Conservation (phyloP, 2,797 vertebrate species). For the Pseudomugil gertrudae region DNA sequence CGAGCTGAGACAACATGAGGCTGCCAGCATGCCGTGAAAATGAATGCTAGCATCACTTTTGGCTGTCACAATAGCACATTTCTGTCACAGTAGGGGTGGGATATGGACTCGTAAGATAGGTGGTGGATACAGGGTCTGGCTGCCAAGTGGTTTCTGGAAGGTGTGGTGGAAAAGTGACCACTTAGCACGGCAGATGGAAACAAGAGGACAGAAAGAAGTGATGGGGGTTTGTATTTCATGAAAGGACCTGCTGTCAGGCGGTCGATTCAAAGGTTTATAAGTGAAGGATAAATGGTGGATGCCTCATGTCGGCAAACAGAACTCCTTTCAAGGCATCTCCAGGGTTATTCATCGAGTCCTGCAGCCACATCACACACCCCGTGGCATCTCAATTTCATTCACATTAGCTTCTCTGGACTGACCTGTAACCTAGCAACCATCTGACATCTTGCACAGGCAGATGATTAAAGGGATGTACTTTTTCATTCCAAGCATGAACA, state of each 20-base stretch:
- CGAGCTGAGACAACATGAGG: constrained; percentile 39
- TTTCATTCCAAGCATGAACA: constrained; percentile 72
- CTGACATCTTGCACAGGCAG: constrained; percentile 64
- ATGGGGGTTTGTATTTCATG: not conserved
- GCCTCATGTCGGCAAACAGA: not conserved
- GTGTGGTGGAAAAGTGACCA: constrained; percentile 6
- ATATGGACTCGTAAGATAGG: constrained; percentile 26
- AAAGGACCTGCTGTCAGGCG: constrained; percentile 2
- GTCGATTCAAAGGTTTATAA: not conserved
- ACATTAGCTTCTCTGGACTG: constrained; percentile 67
- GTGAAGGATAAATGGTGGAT: not conserved
- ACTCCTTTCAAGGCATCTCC: constrained; percentile 7
- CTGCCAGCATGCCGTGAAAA: constrained; percentile 50
- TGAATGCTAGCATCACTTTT: constrained; percentile 22
- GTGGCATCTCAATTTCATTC: constrained; percentile 47
- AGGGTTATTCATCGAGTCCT: constrained; percentile 10
- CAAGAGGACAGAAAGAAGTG: not conserved
- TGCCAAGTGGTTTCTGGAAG: constrained; percentile 34
- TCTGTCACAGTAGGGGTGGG: constrained; percentile 19
- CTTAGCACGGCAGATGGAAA: not conserved
- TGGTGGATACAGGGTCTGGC: constrained; percentile 21
- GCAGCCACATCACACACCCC: constrained; percentile 34
- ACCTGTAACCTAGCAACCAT: constrained; percentile 86
- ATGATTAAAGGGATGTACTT: constrained; percentile 77
- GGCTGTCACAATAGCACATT: constrained; percentile 37